These are phyloP conservation scores for Nomada goodeniana DNA, from an alignment of 2,888 invertebrate species.

Conservation along the genomic window DNA sequence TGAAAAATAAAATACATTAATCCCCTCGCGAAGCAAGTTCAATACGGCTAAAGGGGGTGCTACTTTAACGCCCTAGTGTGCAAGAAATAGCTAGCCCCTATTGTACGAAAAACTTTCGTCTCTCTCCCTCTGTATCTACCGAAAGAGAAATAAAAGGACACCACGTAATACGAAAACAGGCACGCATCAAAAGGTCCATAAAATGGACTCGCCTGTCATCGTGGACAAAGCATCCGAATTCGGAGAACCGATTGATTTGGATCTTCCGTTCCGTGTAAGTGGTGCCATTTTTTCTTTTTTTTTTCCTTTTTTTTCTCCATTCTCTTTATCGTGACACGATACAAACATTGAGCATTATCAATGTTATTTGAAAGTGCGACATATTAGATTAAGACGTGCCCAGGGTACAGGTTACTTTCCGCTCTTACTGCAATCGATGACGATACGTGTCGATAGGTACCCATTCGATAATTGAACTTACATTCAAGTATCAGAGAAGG, in stretches of 20 bases:
- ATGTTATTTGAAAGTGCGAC: background rate
- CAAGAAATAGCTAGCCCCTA: conserved; percentile 8
- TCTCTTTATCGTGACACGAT: background rate
- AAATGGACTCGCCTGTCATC: conserved; percentile 88
- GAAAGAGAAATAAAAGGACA: conserved; percentile 19
- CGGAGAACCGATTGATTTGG: conserved; percentile 84
- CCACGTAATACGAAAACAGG: conserved; percentile 63
- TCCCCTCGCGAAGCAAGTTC: conserved; percentile 35
- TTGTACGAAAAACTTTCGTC: conserved; percentile 10
- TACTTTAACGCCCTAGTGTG: conserved; percentile 44
- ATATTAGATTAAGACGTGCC: background rate
- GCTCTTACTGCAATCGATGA: background rate
- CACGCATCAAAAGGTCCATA: conserved; percentile 68
- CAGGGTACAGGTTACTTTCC: background rate
- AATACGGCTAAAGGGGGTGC: conserved; percentile 22
- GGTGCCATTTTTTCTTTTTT: conserved; percentile 51
- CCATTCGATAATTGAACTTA: background rate
- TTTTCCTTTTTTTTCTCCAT: conserved; percentile 13
- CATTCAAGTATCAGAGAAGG: background rate
- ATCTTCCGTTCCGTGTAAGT: conserved; percentile 85
- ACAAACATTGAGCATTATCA: background rate
- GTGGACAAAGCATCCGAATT: conserved; percentile 87
- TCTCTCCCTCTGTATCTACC: background rate
- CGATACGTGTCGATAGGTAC: background rate
- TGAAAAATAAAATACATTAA: conserved; percentile 18